Evolutionary conservation across 1,140 invertebrate genomes (phyloP), one percentile per base, ranked within the genome.

Genomic region (Orchesella cincta): DNA sequence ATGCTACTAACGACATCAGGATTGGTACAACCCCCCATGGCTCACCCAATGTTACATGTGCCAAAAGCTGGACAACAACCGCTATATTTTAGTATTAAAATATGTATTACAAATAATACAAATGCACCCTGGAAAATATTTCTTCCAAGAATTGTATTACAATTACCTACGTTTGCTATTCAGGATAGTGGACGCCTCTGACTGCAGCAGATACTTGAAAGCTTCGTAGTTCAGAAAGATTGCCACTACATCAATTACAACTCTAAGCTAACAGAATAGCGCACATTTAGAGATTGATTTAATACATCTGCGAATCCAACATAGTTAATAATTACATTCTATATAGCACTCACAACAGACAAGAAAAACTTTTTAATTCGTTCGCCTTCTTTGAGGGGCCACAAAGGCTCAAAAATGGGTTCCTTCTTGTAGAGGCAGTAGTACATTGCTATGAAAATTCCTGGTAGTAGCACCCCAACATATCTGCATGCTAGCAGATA

Each of bases 91-190:
- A 57, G 54, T n/a, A n/a, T n/a, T n/a, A n/a, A n/a, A n/a, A n/a
- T n/a, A n/a, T n/a, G n/a, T n/a, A n/a, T 14, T 51, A n/a, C 14
- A 51, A 51, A 51, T 14, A 51, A 51, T 51, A 51, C 14, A 51
- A 51, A 14, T 51, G 46, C 14, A 51, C 46, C n/a, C n/a, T n/a
- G n/a, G n/a, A n/a, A n/a, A n/a, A n/a, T n/a, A n/a, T n/a, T n/a
- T n/a, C n/a, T n/a, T n/a, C n/a, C n/a, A n/a, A n/a, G n/a, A 57
- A 57, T 23, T 57, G 54, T 57, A n/a, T 23, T 5, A 26, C 54
- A 57, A 57, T 57, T 57, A 57, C 54, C 12, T 57, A 57, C 54
- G 54, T 57, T 67, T 67, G 62, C 62, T 67, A 67, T 67, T 67
- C 62, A 67, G 31, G 31, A 67, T 67, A 1, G 62, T 67, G 26